These are phyloP conservation scores for Drosophila nigromelanica DNA, from an alignment of 1,140 invertebrate species.

Conservation along the genomic window DNA sequence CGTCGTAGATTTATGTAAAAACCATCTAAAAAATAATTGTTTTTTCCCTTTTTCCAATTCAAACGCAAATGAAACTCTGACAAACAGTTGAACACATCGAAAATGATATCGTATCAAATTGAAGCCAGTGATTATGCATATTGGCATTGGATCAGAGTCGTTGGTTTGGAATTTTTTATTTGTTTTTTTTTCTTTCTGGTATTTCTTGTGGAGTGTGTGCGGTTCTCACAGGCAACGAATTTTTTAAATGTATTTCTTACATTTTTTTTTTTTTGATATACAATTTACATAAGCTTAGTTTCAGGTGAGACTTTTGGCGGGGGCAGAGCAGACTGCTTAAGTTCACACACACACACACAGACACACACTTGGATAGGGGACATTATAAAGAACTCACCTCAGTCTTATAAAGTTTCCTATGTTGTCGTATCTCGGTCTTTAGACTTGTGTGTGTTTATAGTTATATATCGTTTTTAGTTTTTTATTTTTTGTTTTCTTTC, in stretches of 20 bases:
- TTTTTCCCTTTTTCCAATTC: no score
- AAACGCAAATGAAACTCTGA: neutral
- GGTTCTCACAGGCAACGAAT: slow-evolving; percentile 62
- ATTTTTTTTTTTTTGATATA: slow-evolving; percentile 13
- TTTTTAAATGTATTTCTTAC: no score
- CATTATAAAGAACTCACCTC: slow-evolving; percentile 64
- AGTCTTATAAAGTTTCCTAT: slow-evolving; percentile 83
- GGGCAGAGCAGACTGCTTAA: slow-evolving; percentile 8
- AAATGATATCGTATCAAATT: slow-evolving; percentile 25
- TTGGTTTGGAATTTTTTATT: neutral
- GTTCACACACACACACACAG: slow-evolving; percentile 8
- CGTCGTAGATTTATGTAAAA: slow-evolving; percentile 18
- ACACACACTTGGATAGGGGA: neutral
- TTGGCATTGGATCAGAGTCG: slow-evolving; percentile 48
- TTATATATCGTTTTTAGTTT: slow-evolving; percentile 40
- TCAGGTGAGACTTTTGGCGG: slow-evolving; percentile 39
- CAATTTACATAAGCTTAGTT: slow-evolving; percentile 75
- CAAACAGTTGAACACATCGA: neutral
- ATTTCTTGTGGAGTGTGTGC: slow-evolving; percentile 36
- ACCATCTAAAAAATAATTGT: slow-evolving; percentile 1
- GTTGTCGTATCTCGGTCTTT: slow-evolving; percentile 45
- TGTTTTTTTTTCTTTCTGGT: neutral
- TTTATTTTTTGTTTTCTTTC: slow-evolving; percentile 47
- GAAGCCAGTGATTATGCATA: slow-evolving; percentile 51
- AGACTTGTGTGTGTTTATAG: slow-evolving; percentile 13